These are phyloP conservation scores for Agelas oroides DNA, from an alignment of 37 sponge, comb jelly and placozoan genomes.

Conservation along the genomic window DNA sequence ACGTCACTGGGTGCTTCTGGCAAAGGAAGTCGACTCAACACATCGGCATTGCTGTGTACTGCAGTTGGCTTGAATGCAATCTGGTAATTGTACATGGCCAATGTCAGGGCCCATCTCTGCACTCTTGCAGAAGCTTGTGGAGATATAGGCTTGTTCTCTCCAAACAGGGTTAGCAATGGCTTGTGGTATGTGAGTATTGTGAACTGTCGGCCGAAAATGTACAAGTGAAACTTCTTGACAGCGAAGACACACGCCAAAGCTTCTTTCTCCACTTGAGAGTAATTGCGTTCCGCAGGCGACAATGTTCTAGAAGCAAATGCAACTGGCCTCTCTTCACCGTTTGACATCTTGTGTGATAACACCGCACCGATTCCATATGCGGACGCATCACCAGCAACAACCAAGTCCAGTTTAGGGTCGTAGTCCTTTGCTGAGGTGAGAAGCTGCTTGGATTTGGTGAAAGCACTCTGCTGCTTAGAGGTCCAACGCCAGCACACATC, in stretches of 20 bases:
- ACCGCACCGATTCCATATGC: conserved; percentile 33
- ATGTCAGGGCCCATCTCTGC: conserved; percentile 20
- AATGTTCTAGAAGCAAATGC: conserved; percentile 29
- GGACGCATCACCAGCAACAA: conserved; percentile 17
- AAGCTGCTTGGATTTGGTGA: not conserved
- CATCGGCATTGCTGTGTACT: conserved; percentile 36
- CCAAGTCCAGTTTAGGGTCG: not conserved
- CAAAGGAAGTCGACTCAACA: not conserved
- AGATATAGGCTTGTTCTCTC: too few relatives aligned
- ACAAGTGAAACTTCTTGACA: conserved; percentile 27
- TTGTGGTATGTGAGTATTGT: conserved; percentile 34
- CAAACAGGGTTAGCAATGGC: not conserved
- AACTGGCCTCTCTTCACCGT: not conserved
- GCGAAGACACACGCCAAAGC: conserved; percentile 20
- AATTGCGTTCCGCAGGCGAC: conserved; percentile 20
- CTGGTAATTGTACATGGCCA: conserved; percentile 1
- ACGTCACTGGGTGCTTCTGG: too few relatives aligned
- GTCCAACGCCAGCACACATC: too few relatives aligned
- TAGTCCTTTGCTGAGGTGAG: not conserved
- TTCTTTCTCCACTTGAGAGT: conserved; percentile 35
- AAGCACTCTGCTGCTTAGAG: not conserved
- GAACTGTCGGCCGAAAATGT: conserved; percentile 1
- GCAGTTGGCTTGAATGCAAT: not conserved
- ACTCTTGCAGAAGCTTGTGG: too few relatives aligned
- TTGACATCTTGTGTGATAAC: not conserved